phyloP scores from a whole-genome alignment of 2,888 invertebrate species.

The Drosophila heteroneura region DNA sequence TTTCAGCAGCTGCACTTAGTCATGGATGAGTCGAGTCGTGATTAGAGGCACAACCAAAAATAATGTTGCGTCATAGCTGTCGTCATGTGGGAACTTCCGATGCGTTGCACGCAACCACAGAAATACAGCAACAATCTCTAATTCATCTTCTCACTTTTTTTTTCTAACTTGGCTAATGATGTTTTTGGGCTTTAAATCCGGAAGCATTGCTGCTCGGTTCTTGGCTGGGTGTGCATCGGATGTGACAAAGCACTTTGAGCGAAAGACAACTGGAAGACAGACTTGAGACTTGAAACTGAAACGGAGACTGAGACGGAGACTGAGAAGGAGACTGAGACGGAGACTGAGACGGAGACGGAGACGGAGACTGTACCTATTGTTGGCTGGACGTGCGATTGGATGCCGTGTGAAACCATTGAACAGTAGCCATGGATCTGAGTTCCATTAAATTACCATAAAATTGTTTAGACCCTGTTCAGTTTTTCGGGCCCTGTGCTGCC shows the following conservation, averaged over 20 bases:
- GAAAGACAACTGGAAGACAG: not conserved
- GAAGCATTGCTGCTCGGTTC: constrained; percentile 49
- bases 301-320: not conserved
- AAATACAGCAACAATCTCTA: constrained; percentile 41
- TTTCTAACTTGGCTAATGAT: constrained; percentile 61
- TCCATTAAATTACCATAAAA: constrained; percentile 73
- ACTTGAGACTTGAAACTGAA: not conserved
- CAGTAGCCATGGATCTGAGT: constrained; percentile 37
- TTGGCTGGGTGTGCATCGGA: constrained; percentile 41
- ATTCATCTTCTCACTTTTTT: constrained; percentile 31
- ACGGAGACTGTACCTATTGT: constrained; percentile 27
- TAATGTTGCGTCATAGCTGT: constrained; percentile 75
- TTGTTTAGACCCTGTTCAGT: constrained; percentile 18
- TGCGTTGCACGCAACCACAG: constrained; percentile 31
- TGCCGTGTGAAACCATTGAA: constrained; percentile 54
- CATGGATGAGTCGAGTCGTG: not conserved
- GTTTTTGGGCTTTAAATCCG: constrained; percentile 73
- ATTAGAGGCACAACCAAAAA: constrained; percentile 45
- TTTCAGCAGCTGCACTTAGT: not conserved
- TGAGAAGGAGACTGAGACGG: not conserved
- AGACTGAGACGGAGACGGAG: not conserved
- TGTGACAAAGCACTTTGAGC: constrained; percentile 60
- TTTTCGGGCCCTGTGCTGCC: constrained; percentile 42
- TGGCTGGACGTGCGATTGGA: constrained; percentile 34
- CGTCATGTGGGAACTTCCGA: constrained; percentile 75